Evolutionary conservation across 2,113 vertebrate species (phyloP).

Genomic region (Actenoides lindsayi): DNA sequence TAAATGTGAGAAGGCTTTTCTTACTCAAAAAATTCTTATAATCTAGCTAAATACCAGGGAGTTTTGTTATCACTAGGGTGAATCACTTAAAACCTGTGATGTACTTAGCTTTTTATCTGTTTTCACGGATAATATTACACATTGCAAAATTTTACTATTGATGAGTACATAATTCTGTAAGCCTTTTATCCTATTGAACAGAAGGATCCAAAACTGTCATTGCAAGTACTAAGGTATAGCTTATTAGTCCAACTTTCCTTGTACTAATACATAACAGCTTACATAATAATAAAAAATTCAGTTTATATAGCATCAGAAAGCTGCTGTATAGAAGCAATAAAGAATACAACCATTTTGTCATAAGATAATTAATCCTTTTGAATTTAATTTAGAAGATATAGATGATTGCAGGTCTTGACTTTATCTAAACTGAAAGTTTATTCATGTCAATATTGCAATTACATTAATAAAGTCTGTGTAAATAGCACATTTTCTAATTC

Average conservation of each 20-base stretch:
- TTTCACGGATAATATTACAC: neutral
- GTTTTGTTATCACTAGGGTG: neutral
- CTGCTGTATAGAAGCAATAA: neutral
- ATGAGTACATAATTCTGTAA: neutral
- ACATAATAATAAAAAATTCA: neutral
- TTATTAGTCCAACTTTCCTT: neutral
- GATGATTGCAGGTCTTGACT: neutral
- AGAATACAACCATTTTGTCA: neutral
- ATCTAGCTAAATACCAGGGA: neutral
- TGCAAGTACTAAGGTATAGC: neutral
- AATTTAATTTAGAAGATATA: neutral
- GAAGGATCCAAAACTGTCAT: neutral
- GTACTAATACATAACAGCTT: neutral
- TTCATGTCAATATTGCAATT: neutral
- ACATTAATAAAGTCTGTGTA: neutral
- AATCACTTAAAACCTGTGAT: neutral
- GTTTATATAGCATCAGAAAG: neutral
- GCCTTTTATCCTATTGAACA: neutral
- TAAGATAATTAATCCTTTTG: neutral
- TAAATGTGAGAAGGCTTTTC: neutral
- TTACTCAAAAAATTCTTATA: neutral
- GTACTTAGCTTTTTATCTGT: neutral
- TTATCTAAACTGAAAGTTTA: neutral
- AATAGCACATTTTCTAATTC: constrained; percentile 51
- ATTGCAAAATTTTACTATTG: neutral